These are phyloP conservation scores for Neodiprion virginianus DNA, from an alignment of 1,140 invertebrate genomes.

Conservation along the genomic window DNA sequence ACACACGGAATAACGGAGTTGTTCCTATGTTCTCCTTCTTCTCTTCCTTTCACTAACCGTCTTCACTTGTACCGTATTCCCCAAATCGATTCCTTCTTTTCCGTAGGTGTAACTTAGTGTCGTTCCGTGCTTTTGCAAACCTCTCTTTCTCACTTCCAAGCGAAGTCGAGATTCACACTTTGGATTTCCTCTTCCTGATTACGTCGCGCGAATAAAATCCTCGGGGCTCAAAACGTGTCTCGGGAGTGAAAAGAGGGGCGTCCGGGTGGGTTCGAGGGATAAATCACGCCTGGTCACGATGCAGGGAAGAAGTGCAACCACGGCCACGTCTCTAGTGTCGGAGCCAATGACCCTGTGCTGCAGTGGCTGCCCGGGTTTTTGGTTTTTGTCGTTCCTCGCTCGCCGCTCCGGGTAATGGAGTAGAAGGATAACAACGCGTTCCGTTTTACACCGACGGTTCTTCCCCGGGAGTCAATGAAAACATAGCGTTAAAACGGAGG, in stretches of 20 bases:
- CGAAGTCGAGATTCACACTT: conserved; percentile 34
- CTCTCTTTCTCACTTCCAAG: too few relatives aligned
- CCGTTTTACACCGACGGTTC: conserved; percentile 23
- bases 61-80: background rate
- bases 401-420: conserved; percentile 42
- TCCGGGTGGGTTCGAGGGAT: background rate
- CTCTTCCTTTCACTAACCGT: too few relatives aligned
- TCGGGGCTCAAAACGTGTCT: conserved; percentile 29
- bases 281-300: background rate
- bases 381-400: conserved; percentile 38
- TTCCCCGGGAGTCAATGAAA: background rate
- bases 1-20: too few relatives aligned
- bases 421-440: conserved; percentile 51
- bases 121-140: too few relatives aligned
- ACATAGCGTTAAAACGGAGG: conserved; percentile 1
- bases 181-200: conserved; percentile 62
- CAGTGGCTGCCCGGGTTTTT: conserved; percentile 45
- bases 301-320: background rate
- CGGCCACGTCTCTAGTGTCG: conserved; percentile 28
- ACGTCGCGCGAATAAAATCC: conserved; percentile 49
- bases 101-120: background rate
- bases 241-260: background rate
- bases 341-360: conserved; percentile 44
- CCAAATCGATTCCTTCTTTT: background rate
- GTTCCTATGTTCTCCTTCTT: too few relatives aligned